Evolutionary conservation across 2,113 vertebrate species (phyloP), one percentile per base, ranked within the genome.

Genomic region (Ammodytes marinus): DNA sequence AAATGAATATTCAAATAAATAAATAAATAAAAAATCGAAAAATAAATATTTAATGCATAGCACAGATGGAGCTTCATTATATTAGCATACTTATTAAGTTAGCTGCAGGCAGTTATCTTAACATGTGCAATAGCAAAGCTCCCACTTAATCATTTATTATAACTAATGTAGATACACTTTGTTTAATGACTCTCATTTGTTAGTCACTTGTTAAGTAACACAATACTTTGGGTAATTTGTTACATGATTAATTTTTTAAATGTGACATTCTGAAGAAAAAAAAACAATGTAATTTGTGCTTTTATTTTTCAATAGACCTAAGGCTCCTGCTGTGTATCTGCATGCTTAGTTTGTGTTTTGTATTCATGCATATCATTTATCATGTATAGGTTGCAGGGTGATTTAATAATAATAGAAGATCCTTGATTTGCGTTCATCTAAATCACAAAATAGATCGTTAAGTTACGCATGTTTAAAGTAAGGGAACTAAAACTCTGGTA

Each of bases 1-100:
- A 53, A 46, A 84, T 86, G 68, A 81, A 79, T 84, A 86, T 90
- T 80, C 77, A 69, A 75, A 79, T 66, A 63, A 39, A 77, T 74
- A 12, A 75, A 77, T 74, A 12, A 75, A 85, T 83, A 40, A 63
- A 54, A 54, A 8, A 9, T 57, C 3, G 27, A 27, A 27, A 5
- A 63, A 59, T 78, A 43, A 69, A 84, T 82, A 78, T 80, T 86
- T 84, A 37, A 79, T 73, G 61, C 58, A 58, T 12, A 67, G 54
- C 37, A 71, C 19, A 37, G 59, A 12, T 15, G 57, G 71, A 61
- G 64, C 60, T 45, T 63, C 17, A 74, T 77, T 69, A 47, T 60
- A 63, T 69, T 83, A 79, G 68, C 67, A 55, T 65, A 78, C 46
- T 49, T 69, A 76, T 54, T 87, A 65, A 60, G 57, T 45, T 57